Base-by-base conservation (phyloP, 1,140 invertebrate species). In the Latrodectus geometricus region DNA sequence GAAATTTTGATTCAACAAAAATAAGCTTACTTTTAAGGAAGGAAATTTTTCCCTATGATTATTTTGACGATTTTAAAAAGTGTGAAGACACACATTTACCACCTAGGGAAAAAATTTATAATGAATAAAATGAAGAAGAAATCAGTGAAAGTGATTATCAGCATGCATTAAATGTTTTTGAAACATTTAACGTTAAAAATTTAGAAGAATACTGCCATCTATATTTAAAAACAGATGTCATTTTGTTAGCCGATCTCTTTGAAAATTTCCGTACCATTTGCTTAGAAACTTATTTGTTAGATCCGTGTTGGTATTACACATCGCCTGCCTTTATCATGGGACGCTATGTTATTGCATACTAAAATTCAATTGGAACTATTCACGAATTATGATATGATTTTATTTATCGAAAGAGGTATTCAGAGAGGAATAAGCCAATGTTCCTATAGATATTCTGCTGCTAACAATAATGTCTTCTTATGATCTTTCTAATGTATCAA, bases 11-110 rank as follows among this genome's bases (percentile, higher is more conserved):
- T 23, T 0, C 61, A 5, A 70, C 8, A 8, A 74, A 69, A 69
- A 21, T 69, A 11, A 17, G n/a, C n/a, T 49, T 74, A 21, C 23
- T 74, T 50, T 14, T 50, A 8, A 12, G 23, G 9, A 50, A 74
- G 35, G 72, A 11, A 35, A 74, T 35, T 74, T 74, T 74, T 21
- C 77, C 77, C 2, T 52, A 80, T 80, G 61, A 68, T 21, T 80
- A 69, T 20, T 20, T 80, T 15, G 49, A 80, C 50, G 23, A 48
- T 12, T 69, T 50, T n/a, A 9, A n/a, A 20, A 80, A 70, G 48
- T 80, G 56, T 52, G 9, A 35, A 4, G 77, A n/a, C n/a, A 80
- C 9, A 80, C 35, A 14, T 23, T 23, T 80, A 49, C 66, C 65
- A n/a, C 20, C 77, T 20, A 35, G 14, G 8, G 35, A 35, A 48